Percentiles rank a stretch among this genome's conserved stretches.
Conservation (phyloP, 2,888 invertebrate species). For the Eilema sororculum region DNA sequence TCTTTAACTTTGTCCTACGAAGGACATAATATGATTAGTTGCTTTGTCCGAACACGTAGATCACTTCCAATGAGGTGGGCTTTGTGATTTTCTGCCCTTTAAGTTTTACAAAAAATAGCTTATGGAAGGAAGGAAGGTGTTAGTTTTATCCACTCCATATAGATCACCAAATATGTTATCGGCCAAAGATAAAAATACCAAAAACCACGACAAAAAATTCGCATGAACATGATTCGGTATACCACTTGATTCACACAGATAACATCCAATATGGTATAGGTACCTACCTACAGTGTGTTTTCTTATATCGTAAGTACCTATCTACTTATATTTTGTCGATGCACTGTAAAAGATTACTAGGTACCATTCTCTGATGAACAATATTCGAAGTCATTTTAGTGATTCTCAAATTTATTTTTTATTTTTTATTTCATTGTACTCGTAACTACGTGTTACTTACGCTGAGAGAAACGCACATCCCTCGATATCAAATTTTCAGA, state of each 20-base stretch:
- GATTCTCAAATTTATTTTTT: neutral
- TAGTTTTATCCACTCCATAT: neutral
- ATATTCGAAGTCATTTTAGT: neutral
- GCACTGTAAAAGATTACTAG: neutral
- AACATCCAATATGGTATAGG: conserved; percentile 13
- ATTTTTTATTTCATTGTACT: no score
- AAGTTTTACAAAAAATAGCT: no score
- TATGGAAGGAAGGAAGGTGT: neutral
- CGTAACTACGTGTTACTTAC: no score
- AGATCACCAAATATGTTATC: conserved; percentile 30
- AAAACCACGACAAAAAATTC: conserved; percentile 40
- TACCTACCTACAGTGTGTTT: conserved; percentile 5
- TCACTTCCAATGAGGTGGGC: no score
- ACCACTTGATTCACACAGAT: conserved; percentile 31
- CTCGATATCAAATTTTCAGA: no score
- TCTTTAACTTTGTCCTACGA: no score
- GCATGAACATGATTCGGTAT: conserved; percentile 41
- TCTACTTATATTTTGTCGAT: neutral
- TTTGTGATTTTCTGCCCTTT: no score
- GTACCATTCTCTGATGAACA: neutral
- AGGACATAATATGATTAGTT: no score
- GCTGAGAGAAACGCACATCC: no score
- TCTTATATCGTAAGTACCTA: neutral
- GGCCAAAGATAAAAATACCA: conserved; percentile 43
- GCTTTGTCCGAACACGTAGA: no score